Evolutionary conservation across 2,113 vertebrate genomes (phyloP).

Genomic region (Panthera tigris): DNA sequence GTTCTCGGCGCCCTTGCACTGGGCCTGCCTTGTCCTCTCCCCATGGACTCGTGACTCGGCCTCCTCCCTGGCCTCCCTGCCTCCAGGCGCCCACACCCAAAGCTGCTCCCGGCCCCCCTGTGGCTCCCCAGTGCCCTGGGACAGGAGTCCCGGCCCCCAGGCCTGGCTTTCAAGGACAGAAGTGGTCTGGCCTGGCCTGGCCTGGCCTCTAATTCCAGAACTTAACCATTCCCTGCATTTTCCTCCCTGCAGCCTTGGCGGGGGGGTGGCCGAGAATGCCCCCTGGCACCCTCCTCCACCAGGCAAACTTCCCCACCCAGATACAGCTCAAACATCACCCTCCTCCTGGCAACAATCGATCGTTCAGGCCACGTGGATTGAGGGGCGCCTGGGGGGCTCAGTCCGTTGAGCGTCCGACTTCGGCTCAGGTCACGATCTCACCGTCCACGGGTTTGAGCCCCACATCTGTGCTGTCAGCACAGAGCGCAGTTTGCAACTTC

Average conservation of each 20-base stretch:
- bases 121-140: not conserved
- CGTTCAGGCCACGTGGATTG: not conserved
- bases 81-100: not conserved
- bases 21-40: not conserved
- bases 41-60: fast-evolving
- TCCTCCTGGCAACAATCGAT: not conserved
- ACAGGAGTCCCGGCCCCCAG: not conserved
- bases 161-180: not conserved
- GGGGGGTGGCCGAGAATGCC: not conserved
- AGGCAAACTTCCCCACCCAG: not conserved
- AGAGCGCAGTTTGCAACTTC: no score
- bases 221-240: not conserved
- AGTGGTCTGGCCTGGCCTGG: not conserved
- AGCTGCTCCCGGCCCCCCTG: not conserved
- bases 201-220: not conserved
- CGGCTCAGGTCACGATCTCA: no score
- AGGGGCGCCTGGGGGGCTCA: no score
- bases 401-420: no score
- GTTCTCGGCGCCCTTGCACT: not conserved
- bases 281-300: not conserved
- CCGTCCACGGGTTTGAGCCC: no score
- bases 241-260: not conserved
- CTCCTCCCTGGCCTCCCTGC: not conserved
- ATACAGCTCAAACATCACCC: not conserved
- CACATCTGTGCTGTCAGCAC: no score